Base-by-base conservation (phyloP, 1,140 invertebrate species). In the Leucophenga varia region DNA sequence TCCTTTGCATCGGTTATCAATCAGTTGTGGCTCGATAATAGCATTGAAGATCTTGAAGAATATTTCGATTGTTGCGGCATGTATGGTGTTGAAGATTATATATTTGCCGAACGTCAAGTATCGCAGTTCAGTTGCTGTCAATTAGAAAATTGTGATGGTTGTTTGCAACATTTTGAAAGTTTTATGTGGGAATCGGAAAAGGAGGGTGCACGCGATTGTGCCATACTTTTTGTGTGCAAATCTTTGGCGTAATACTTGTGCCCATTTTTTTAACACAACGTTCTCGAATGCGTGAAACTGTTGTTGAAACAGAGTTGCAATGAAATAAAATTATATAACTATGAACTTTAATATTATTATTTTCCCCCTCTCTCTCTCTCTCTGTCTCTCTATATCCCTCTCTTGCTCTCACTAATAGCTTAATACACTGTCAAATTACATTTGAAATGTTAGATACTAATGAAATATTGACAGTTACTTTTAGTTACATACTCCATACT, bases 151-250 rank as follows among this genome's bases (percentile, higher is more conserved):
- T 65, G 61, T 3, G 3, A 12, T 2, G 61, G 61, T 6, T 64
- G 61, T 17, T 6, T 16, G 1, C 0, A 19, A 0, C 45, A 22
- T 4, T 31, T 65, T 6, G 17, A 13, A 3, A 6, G 37, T 2
- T 51, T 40, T 39, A 12, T 61, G n/a, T 18, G 31, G 19, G 31
- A 10, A 1, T 31, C 67, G 3, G 42, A 61, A 17, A 48, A 31
- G 55, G 63, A 65, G 20, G 55, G 67, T 5, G 56, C 63, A 2
- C 50, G 61, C 14, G 59, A 65, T 28, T 67, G 58, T 38, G 32
- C 56, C 6, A 47, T 53, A 6, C 13, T 56, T 3, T 40, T 57
- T 19, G 3, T 55, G 4, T 53, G 12, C 12, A 50, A 3, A 6
- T 41, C 0, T 13, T 56, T 6, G 52, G 31, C 1, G 3, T 61